Evolutionary conservation across 2,113 vertebrate species (phyloP).

Genomic region (Dolichotis patagonum): DNA sequence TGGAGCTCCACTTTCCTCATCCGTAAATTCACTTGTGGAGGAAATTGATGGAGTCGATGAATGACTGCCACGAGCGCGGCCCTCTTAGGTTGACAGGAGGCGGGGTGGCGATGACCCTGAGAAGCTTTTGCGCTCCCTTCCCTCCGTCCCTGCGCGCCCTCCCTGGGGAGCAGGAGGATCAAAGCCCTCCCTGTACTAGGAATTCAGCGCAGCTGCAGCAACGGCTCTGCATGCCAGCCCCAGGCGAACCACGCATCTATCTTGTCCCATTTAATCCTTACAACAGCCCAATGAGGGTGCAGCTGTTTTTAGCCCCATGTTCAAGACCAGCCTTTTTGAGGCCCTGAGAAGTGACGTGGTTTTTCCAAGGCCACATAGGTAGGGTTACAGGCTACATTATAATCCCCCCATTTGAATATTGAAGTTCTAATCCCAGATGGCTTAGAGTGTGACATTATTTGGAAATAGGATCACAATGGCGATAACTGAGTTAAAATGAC

Average conservation of each 20-base stretch:
- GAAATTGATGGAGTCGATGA: no score
- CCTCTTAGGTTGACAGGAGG: background rate
- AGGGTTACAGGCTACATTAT: no score
- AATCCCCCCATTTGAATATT: background rate
- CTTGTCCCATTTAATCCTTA: background rate
- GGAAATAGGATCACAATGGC: background rate
- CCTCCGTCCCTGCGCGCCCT: background rate
- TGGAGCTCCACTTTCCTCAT: background rate
- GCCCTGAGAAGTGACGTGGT: background rate
- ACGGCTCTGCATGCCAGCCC: background rate
- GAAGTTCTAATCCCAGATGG: background rate
- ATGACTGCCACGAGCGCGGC: fast-evolving
- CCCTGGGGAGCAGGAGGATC: background rate
- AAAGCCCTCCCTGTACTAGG: fast-evolving
- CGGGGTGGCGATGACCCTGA: background rate
- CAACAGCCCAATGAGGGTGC: fast-evolving
- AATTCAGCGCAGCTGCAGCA: background rate
- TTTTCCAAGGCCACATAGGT: background rate
- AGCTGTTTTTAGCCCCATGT: background rate
- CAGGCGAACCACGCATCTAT: background rate
- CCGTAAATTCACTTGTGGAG: background rate
- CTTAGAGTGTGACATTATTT: background rate
- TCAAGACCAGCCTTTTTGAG: background rate
- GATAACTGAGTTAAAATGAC: background rate
- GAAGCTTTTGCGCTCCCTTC: no score